These are phyloP conservation scores for Calephelis nemesis DNA, from an alignment of 1,140 invertebrate species.

Conservation along the genomic window DNA sequence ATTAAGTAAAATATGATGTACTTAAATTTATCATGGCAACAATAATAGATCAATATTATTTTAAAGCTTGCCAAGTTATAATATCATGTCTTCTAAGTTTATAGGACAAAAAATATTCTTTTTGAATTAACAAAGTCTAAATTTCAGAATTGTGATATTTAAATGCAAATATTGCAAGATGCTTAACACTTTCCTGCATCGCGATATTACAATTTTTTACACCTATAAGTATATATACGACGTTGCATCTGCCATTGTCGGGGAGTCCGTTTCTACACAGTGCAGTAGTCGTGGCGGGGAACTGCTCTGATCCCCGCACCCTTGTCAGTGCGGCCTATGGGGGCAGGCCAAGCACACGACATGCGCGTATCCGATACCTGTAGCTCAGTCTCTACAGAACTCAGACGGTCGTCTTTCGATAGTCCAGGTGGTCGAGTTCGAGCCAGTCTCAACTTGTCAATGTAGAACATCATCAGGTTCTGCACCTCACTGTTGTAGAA, in stretches of 20 bases:
- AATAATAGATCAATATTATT: too few species aligned
- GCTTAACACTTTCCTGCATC: conserved; percentile 26
- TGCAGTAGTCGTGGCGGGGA: conserved; percentile 26
- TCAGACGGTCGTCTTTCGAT: background rate
- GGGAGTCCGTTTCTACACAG: conserved; percentile 41
- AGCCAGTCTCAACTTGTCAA: background rate
- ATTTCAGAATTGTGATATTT: too few species aligned
- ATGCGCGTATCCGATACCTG: conserved; percentile 13
- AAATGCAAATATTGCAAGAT: too few species aligned
- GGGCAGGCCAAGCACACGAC: conserved; percentile 12
- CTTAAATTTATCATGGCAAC: too few species aligned
- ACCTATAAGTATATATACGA: conserved; percentile 27
- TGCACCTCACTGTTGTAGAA: background rate
- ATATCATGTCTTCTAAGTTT: too few species aligned
- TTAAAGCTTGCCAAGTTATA: too few species aligned
- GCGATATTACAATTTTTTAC: conserved; percentile 37
- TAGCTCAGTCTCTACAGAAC: conserved; percentile 5
- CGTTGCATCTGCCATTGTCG: background rate
- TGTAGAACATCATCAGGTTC: conserved; percentile 18
- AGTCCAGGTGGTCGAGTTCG: conserved; percentile 1
- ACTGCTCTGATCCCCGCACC: conserved; percentile 26
- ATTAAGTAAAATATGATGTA: too few species aligned
- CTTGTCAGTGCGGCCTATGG: conserved; percentile 19
- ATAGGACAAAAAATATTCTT: too few species aligned
- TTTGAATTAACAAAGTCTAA: too few species aligned